Evolutionary conservation across 2,888 invertebrate species (phyloP), one percentile per base, ranked within the genome.

Genomic region (Patella pellucida): DNA sequence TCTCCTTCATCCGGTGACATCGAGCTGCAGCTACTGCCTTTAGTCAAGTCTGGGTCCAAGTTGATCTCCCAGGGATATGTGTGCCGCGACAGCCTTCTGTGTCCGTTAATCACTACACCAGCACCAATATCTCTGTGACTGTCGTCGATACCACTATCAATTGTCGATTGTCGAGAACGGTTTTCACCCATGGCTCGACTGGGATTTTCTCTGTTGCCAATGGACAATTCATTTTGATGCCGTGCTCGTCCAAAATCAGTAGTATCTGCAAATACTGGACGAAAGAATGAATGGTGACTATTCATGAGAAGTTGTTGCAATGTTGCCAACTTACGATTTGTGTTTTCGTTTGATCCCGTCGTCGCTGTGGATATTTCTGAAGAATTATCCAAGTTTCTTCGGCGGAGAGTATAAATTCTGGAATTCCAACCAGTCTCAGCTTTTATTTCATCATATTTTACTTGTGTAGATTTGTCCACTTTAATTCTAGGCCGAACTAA

Each of bases 91-190:
- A 75, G 19, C 2, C 75, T 41, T 41, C 75, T 52, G 31, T 75
- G 75, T 14, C 72, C 73, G 69, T 52, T 68, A 41, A 73, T 41
- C 9, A 41, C 41, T 9, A 7, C 41, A 41, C 1, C 0, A 41
- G 41, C 41, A 41, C 41, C 9, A 41, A 41, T 41, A 9, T 41
- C 41, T 41, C 41, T 16, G 4, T 19, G 9, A 4, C 54, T 54
- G 23, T 80, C 78, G 27, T 76, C 74, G 15, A 80, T 78, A 3
- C 78, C 80, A 50, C 80, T 80, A 74, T 80, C 80, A 27, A 74
- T 69, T 15, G 80, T 77, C 16, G 80, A 78, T 75, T 80, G 78
- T 2, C 80, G 41, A 41, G 41, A 41, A 7, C 41, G 41, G 41
- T 41, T 41, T 41, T 41, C 41, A 41, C 41, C 41, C 7, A 9